phyloP scores from a whole-genome alignment of 1,140 invertebrate species.

The Brachionus rotundiformis region DNA sequence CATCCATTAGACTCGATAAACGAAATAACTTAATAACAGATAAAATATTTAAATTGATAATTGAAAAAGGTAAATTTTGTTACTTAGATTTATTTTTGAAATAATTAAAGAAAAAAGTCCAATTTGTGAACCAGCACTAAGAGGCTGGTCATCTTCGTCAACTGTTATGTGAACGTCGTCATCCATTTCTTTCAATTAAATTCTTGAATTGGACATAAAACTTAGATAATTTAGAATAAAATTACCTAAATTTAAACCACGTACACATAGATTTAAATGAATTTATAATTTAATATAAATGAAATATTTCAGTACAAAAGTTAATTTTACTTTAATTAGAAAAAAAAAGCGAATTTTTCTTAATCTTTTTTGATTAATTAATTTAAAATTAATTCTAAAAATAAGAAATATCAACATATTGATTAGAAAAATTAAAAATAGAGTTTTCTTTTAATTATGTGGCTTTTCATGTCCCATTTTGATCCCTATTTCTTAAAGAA shows the following conservation, averaged over 20 bases:
- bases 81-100: background rate
- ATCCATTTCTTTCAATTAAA: slow-evolving; percentile 29
- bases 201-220: background rate
- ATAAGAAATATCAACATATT: no score
- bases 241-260: background rate
- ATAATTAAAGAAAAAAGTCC: background rate
- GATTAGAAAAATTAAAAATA: no score
- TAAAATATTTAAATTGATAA: background rate
- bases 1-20: slow-evolving; percentile 43
- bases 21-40: background rate
- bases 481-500: no score
- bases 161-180: slow-evolving; percentile 23
- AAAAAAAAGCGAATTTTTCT: no score
- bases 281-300: background rate
- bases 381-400: no score
- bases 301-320: background rate
- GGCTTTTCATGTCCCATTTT: no score
- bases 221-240: background rate
- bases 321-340: background rate
- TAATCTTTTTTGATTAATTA: no score
- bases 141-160: background rate
- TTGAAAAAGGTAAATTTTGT: background rate
- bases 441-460: no score
- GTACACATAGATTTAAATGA: background rate
- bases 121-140: no score